Evolutionary conservation across 1,140 invertebrate species (phyloP).

Genomic region (Drosophila littoralis): DNA sequence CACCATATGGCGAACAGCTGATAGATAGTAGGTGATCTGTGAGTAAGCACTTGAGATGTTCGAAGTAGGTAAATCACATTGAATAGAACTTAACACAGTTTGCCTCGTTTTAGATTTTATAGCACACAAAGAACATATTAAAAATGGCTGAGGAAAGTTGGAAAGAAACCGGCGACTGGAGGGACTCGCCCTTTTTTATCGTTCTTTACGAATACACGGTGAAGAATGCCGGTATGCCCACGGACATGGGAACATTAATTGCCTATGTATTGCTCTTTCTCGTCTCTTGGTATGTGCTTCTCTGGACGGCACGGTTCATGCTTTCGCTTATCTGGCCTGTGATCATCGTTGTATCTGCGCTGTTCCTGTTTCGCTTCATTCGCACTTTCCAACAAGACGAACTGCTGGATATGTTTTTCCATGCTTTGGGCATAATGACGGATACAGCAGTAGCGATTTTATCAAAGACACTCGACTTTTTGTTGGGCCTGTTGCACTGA

Average conservation of each 20-base stretch:
- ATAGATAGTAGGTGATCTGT: conserved; percentile 1
- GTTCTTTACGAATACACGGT: conserved; percentile 44
- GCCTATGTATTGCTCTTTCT: conserved; percentile 48
- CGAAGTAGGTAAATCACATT: conserved; percentile 3
- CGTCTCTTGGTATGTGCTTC: conserved; percentile 39
- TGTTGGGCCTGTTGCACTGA: neutral
- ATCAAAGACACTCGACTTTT: conserved; percentile 2
- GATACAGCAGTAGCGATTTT: conserved; percentile 3
- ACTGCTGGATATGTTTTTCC: conserved; percentile 19
- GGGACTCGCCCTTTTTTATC: conserved; percentile 14
- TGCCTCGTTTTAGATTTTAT: conserved; percentile 1
- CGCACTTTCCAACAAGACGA: conserved; percentile 4
- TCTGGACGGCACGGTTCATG: conserved; percentile 33
- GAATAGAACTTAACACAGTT: conserved; percentile 1
- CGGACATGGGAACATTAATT: conserved; percentile 57
- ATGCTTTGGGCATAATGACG: neutral
- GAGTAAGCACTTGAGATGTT: neutral
- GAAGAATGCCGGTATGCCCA: conserved; percentile 51
- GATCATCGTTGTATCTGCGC: conserved; percentile 24
- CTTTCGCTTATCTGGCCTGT: conserved; percentile 51
- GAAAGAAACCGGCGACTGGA: conserved; percentile 15
- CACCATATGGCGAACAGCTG: neutral
- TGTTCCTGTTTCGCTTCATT: conserved; percentile 41
- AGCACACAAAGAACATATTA: neutral
- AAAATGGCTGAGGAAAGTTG: conserved; percentile 24